These are phyloP conservation scores for Melanostigma gelatinosum DNA, from an alignment of 2,113 vertebrate genomes.

Conservation along the genomic window DNA sequence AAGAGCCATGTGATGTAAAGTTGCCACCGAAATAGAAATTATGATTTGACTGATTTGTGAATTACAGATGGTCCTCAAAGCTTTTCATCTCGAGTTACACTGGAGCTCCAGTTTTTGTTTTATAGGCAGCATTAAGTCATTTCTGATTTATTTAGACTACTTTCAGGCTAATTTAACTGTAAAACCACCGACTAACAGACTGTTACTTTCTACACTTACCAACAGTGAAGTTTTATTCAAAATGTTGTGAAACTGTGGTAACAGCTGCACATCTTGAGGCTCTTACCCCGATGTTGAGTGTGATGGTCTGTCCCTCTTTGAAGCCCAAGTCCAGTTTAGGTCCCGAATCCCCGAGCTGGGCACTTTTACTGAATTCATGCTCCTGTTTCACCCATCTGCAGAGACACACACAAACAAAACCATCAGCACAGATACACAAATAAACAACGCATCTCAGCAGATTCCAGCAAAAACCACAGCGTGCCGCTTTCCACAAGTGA, in stretches of 20 bases:
- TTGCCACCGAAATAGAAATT: neutral
- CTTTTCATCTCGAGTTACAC: neutral
- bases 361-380: slow-evolving; percentile 88
- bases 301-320: slow-evolving; percentile 97
- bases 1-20: too few species aligned
- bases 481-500: neutral
- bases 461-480: slow-evolving; percentile 20
- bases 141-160: neutral
- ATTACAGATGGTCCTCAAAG: neutral
- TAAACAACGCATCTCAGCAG: slow-evolving; percentile 48
- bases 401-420: neutral
- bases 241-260: neutral
- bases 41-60: neutral
- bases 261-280: neutral
- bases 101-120: neutral
- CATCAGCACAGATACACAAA: slow-evolving; percentile 41
- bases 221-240: neutral
- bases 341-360: slow-evolving; percentile 85
- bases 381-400: slow-evolving; percentile 95
- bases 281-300: slow-evolving; percentile 92
- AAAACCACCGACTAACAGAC: neutral
- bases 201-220: neutral
- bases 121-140: neutral
- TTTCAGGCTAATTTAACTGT: neutral
- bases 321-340: slow-evolving; percentile 95